Percentiles rank a stretch among this genome's conserved stretches.
phyloP scores from a whole-genome alignment of 2,113 vertebrate genomes.

The Nothobranchius furzeri region DNA sequence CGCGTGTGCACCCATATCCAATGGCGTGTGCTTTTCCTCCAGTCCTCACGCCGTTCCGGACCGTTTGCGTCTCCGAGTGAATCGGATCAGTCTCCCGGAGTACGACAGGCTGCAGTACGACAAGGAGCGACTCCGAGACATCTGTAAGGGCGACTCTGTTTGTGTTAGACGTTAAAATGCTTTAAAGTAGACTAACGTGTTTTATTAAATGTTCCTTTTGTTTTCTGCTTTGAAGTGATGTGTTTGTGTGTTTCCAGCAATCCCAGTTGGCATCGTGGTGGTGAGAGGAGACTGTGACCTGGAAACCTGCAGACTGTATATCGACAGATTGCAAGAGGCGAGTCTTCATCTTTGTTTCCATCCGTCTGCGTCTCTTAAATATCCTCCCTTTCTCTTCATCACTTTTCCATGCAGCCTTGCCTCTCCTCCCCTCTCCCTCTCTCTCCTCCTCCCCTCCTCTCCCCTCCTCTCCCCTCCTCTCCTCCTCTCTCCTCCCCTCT shows the following conservation, averaged over 20 bases:
- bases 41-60: constrained; percentile 95
- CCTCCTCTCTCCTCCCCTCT: too few species aligned
- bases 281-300: constrained; percentile 96
- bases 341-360: constrained; percentile 40
- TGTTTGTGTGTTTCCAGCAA: constrained; percentile 76
- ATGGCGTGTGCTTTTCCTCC: constrained; percentile 18
- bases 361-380: background rate
- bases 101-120: constrained; percentile 94
- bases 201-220: background rate
- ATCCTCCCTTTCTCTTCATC: constrained; percentile 20
- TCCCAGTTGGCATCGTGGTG: constrained; percentile 95
- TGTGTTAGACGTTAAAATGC: too few species aligned
- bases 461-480: too few species aligned
- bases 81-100: constrained; percentile 92
- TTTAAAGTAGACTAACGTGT: too few species aligned
- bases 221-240: background rate
- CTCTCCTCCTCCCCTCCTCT: too few species aligned
- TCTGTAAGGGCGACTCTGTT: constrained; percentile 82
- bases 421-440: background rate
- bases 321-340: constrained; percentile 95
- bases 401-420: constrained; percentile 6
- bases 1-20: background rate
- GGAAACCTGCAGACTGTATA: constrained; percentile 96
- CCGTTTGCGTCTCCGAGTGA: constrained; percentile 93
- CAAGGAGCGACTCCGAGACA: constrained; percentile 94